Percentiles rank a stretch among this genome's conserved stretches.
Evolutionary conservation across 1,140 invertebrate species (phyloP).

Genomic region (Diabrotica virgifera): DNA sequence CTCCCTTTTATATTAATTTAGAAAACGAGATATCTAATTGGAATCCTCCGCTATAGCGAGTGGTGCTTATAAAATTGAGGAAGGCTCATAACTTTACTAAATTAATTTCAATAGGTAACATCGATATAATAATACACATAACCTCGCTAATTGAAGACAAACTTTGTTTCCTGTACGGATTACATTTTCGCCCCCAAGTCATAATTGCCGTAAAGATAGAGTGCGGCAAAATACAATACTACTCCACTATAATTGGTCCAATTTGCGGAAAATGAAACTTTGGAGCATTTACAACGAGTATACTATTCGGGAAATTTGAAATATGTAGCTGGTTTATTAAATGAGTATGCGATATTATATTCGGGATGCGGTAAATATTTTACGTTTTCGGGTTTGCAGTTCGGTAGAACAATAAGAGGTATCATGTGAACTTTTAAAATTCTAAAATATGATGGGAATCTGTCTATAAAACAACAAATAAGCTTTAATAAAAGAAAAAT

Average conservation of each 20-base stretch:
- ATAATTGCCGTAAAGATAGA: constrained; percentile 6
- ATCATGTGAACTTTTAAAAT: no score
- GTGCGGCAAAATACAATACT: constrained; percentile 6
- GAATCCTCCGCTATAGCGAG: no score
- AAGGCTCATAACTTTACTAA: neutral
- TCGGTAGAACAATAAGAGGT: no score
- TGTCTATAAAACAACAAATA: no score
- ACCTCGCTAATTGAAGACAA: constrained; percentile 9
- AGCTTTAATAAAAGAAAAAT: no score
- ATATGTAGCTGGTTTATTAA: constrained; percentile 10
- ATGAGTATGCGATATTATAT: constrained; percentile 1
- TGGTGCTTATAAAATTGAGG: no score
- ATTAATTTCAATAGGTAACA: neutral
- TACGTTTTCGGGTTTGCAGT: neutral
- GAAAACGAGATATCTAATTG: no score
- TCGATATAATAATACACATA: neutral
- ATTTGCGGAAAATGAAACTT: constrained; percentile 9
- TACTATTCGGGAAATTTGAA: neutral
- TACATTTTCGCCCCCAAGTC: neutral
- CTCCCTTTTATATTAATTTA: no score
- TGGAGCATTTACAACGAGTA: neutral
- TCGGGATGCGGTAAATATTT: neutral
- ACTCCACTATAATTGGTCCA: constrained; percentile 5
- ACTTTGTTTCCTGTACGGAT: constrained; percentile 11
- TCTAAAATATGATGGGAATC: no score